Evolutionary conservation across 1,140 invertebrate species (phyloP), one percentile per base, ranked within the genome.

Genomic region (Leptonema lineaticorne): DNA sequence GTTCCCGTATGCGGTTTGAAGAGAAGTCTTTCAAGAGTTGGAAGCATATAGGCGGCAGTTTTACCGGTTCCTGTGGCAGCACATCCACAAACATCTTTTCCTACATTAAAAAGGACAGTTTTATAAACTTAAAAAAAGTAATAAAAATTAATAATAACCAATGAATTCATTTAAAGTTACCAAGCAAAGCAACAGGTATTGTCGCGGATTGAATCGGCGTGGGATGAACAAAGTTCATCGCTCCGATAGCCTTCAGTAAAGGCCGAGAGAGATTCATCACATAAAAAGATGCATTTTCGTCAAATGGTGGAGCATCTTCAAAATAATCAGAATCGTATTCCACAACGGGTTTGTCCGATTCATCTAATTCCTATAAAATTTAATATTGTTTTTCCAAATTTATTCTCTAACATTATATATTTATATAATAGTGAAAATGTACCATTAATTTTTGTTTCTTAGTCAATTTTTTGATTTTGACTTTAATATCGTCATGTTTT

Each of bases 61-160:
- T 99, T 99, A 28, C 96, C 97, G 5, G 97, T 99, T 37, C 97
- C 97, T 0, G 97, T 99, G 1, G 96, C 94, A 63, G 96, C 95
- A 85, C 95, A 97, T 9, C 94, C 96, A 85, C 95, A 83, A 74
- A 98, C 89, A 82, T 98, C 96, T 75, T 90, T 86, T 7, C 93
- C 93, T 84, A 69, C 41, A 72, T 16, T 50, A 16, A 41, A 41
- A 41, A 14, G 11, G 2, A 11, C n/a, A n/a, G n/a, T n/a, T n/a
- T n/a, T 33, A 33, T 33, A 33, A 33, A 8, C 20, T 48, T 16
- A 48, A 16, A 48, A 48, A 16, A 48, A 48, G 16, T 48, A 8
- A 48, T n/a, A n/a, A n/a, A n/a, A n/a, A n/a, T n/a, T n/a, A 33
- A 33, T 33, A 33, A 33, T 33, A 33, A 11, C 30, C 30, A 11